Base-by-base conservation (phyloP, 1,140 invertebrate species). In the Prorops nasuta region DNA sequence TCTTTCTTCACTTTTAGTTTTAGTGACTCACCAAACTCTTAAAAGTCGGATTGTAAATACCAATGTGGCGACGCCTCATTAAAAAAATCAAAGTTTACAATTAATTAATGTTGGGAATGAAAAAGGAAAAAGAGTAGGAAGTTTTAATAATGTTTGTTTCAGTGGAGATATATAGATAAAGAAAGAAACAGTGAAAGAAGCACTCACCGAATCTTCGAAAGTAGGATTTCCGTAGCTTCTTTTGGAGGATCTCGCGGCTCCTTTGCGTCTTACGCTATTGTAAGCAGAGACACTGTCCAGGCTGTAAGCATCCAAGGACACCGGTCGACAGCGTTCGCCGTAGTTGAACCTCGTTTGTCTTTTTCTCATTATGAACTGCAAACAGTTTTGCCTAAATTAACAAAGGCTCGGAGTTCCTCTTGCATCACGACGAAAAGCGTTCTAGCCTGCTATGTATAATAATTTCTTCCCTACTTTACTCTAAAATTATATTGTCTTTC, bases 211-310 rank as follows among this genome's bases (percentile, higher is more conserved):
- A 78, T 94, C 91, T 70, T 93, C 91, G 72, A 94, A 95, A n/a
- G 88, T 91, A 14, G 89, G 89, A 78, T 95, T 95, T 22, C 91
- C 89, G 64, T 93, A 95, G 36, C 91, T 92, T 20, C 90, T 77
- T 66, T 92, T 93, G n/a, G 91, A 93, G n/a, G 84, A 80, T 42
- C 90, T 79, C 8, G 80, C 80, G 20, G 80, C 80, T 36, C 83
- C 83, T 66, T 90, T 87, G 46, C 89, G 79, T 20, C 89, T 81
- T 6, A 88, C 83, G 49, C 86, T 88, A 57, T 87, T 87, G 57
- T 88, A 87, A 3, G 92, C 88, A 1, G 91, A 93, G 19, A 93
- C 87, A 66, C 90, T 94, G 73, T 94, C 91, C 60, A 94, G 75
- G 60, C 89, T 92, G 77, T 93, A 94, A 10, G 90, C 90, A 64